phyloP scores from a whole-genome alignment of 2,797 vertebrate species.

The Mycteria americana region DNA sequence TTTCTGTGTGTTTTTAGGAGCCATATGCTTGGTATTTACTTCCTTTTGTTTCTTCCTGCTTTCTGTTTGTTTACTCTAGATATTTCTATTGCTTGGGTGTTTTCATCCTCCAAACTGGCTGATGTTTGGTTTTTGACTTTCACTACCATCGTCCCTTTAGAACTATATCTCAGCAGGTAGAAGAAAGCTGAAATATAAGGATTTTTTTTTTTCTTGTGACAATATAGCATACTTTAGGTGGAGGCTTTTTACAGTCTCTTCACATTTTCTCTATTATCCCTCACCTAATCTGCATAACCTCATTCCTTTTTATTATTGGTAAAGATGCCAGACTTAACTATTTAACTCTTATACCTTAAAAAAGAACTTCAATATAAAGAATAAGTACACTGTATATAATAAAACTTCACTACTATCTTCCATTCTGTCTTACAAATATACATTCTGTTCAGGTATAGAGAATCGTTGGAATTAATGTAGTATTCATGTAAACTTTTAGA shows the following conservation, averaged over 20 bases:
- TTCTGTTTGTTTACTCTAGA: neutral
- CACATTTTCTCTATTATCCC: neutral
- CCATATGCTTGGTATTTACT: neutral
- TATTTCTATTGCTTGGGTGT: neutral
- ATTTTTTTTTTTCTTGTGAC: neutral
- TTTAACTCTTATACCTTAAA: neutral
- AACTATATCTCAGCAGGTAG: neutral
- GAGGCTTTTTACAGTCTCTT: neutral
- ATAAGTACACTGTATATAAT: neutral
- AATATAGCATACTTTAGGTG: neutral
- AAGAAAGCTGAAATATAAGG: neutral
- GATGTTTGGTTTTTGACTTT: neutral
- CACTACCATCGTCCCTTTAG: neutral
- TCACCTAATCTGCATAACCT: conserved; percentile 23
- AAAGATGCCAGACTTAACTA: neutral
- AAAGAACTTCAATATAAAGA: neutral
- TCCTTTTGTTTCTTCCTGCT: neutral
- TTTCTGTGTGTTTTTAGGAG: neutral
- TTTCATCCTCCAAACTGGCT: neutral
- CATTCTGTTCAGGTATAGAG: neutral
- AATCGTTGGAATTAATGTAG: neutral
- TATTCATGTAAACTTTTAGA: neutral
- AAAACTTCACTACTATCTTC: neutral
- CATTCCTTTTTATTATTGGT: conserved; percentile 3
- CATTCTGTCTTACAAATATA: neutral